Conservation (phyloP, 2,888 invertebrate species). For the Drosophila falleni region DNA sequence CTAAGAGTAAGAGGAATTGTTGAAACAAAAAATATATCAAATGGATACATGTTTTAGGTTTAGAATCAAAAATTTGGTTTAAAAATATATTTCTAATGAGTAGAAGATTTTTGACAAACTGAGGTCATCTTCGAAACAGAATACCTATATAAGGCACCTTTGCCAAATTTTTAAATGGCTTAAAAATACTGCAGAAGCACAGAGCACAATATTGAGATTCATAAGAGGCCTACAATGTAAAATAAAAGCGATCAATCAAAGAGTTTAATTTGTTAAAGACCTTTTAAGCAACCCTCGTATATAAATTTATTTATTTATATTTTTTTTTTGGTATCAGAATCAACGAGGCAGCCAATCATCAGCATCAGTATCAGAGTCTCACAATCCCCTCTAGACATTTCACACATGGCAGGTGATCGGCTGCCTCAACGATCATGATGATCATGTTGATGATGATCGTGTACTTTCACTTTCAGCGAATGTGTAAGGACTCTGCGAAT, state of each 20-base stretch:
- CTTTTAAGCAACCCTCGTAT: neutral
- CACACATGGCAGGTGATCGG: constrained; percentile 55
- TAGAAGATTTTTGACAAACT: too few species aligned
- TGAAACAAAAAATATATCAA: too few species aligned
- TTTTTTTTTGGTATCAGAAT: constrained; percentile 31
- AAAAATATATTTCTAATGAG: too few species aligned
- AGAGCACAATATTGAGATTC: too few species aligned
- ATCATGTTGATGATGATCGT: constrained; percentile 44
- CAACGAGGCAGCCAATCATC: constrained; percentile 12
- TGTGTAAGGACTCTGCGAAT: constrained; percentile 55
- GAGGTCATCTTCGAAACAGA: too few species aligned
- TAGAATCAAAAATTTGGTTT: too few species aligned
- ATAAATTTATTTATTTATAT: neutral
- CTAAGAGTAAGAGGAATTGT: too few species aligned
- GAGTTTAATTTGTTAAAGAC: too few species aligned
- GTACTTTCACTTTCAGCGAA: constrained; percentile 59
- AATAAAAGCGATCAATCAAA: neutral
- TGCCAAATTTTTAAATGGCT: too few species aligned
- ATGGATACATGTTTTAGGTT: too few species aligned
- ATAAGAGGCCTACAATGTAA: neutral
- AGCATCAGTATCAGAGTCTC: constrained; percentile 23
- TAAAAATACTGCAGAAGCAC: too few species aligned
- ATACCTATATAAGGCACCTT: too few species aligned
- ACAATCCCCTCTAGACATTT: constrained; percentile 58
- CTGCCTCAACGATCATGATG: constrained; percentile 12